Percentiles rank a stretch among this genome's conserved stretches.
phyloP scores from a whole-genome alignment of 2,888 invertebrate species.

The Amphimallon solstitiale region DNA sequence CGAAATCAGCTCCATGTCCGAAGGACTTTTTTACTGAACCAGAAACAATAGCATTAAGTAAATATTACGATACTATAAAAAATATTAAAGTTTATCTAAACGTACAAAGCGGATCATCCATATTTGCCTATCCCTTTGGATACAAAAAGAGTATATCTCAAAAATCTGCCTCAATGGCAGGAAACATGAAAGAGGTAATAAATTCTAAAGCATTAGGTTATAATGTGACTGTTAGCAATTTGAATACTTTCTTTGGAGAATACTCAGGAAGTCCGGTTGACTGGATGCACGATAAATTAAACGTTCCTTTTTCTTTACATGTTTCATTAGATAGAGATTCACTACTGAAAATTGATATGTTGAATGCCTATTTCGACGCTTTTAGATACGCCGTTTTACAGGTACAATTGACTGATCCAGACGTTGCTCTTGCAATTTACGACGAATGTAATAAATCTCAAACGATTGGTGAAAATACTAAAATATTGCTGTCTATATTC shows the following conservation, averaged over 20 bases:
- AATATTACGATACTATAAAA: constrained; percentile 10
- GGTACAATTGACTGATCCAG: constrained; percentile 26
- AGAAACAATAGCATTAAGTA: constrained; percentile 20
- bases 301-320: constrained; percentile 19
- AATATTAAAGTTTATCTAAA: constrained; percentile 31
- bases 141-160: neutral
- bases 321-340: neutral
- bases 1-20: neutral
- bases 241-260: neutral
- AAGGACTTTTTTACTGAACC: constrained; percentile 10
- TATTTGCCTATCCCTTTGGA: constrained; percentile 26
- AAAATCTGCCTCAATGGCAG: constrained; percentile 6
- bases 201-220: neutral
- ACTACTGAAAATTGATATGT: neutral
- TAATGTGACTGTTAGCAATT: neutral
- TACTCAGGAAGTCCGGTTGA: constrained; percentile 24
- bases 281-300: constrained; percentile 28
- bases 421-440: constrained; percentile 23
- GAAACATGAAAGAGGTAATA: constrained; percentile 12
- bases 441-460: neutral
- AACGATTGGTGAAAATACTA: no score
- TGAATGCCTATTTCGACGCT: constrained; percentile 1
- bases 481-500: no score
- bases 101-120: constrained; percentile 15
- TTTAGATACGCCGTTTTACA: constrained; percentile 21